phyloP scores from a whole-genome alignment of 2,113 vertebrate genomes.

The Tyto alba region DNA sequence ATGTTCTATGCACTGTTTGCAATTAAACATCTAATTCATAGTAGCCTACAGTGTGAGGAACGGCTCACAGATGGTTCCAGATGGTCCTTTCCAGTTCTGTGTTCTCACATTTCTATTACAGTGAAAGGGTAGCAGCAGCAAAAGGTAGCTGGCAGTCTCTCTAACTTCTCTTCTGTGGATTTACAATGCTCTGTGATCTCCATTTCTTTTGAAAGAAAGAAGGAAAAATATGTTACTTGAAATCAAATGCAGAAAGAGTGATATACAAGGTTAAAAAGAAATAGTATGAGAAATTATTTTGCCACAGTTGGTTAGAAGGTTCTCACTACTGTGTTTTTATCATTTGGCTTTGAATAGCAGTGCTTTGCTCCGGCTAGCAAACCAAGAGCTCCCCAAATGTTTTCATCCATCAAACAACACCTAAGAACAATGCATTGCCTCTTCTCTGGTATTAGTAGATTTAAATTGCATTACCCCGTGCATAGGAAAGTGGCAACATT shows the following conservation, averaged over 20 bases:
- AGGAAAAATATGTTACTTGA: not conserved
- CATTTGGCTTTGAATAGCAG: not conserved
- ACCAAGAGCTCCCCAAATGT: not conserved
- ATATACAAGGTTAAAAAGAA: not conserved
- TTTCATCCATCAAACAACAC: not conserved
- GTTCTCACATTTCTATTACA: constrained; percentile 44
- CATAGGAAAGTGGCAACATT: not conserved
- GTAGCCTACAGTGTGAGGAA: constrained; percentile 42
- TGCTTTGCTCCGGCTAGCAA: not conserved
- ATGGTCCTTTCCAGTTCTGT: constrained; percentile 60
- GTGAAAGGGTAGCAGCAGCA: constrained; percentile 1
- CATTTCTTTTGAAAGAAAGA: not conserved
- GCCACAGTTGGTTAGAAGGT: not conserved
- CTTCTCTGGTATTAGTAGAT: not conserved
- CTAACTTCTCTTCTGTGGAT: not conserved
- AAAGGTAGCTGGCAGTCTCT: constrained; percentile 33
- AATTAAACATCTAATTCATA: constrained; percentile 59
- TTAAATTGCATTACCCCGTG: not conserved
- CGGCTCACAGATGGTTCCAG: constrained; percentile 53
- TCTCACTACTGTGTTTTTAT: not conserved
- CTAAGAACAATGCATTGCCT: not conserved
- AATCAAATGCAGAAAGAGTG: not conserved
- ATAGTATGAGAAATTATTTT: not conserved
- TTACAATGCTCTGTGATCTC: not conserved
- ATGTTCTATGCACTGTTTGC: constrained; percentile 47